Conservation (phyloP, 2,888 invertebrate species). For the Pharmacophagus antenor region DNA sequence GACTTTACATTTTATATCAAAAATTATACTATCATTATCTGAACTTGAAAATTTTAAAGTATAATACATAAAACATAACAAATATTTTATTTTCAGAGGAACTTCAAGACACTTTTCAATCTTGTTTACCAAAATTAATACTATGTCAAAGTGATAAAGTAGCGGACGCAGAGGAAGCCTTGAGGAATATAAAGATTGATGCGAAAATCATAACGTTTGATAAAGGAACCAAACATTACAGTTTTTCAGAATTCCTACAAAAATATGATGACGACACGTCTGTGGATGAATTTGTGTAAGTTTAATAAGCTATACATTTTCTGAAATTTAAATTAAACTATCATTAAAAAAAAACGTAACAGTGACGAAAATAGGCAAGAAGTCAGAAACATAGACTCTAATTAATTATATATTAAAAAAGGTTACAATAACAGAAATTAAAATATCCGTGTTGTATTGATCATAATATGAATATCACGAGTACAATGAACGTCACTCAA, state of each 20-base stretch:
- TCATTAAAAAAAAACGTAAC: too few relatives aligned
- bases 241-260: conserved; percentile 30
- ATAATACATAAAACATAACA: neutral
- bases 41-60: too few relatives aligned
- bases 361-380: too few relatives aligned
- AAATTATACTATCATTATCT: too few relatives aligned
- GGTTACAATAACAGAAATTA: neutral
- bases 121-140: conserved; percentile 32
- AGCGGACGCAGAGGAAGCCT: conserved; percentile 39
- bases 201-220: conserved; percentile 47
- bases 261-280: conserved; percentile 33
- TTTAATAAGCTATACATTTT: neutral
- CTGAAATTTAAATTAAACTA: too few relatives aligned
- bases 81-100: conserved; percentile 31
- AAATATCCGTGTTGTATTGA: neutral
- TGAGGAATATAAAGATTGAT: conserved; percentile 44
- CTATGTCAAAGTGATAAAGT: conserved; percentile 33
- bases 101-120: conserved; percentile 29
- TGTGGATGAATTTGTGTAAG: conserved; percentile 35
- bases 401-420: neutral
- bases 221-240: conserved; percentile 10
- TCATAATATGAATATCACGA: neutral
- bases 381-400: too few relatives aligned
- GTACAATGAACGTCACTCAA: neutral
- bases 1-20: too few relatives aligned